These are phyloP conservation scores for Euzetes globulus DNA, from an alignment of 2,888 invertebrate genomes.

Conservation along the genomic window DNA sequence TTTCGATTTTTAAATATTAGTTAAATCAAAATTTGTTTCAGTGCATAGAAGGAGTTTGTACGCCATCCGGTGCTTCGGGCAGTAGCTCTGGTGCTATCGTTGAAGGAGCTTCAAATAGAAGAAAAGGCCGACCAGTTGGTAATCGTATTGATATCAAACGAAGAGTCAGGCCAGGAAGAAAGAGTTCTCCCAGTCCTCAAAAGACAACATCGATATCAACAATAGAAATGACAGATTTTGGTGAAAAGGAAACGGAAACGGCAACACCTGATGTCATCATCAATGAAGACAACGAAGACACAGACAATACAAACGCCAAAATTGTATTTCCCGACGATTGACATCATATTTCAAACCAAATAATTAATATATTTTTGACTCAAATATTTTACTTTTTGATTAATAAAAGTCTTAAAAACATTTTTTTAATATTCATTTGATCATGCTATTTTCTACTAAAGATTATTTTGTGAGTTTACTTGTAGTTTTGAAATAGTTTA, in stretches of 20 bases:
- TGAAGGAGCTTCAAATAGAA: neutral
- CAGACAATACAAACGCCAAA: neutral
- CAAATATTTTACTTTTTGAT: too few relatives aligned
- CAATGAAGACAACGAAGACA: neutral
- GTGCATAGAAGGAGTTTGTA: neutral
- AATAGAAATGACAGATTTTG: neutral
- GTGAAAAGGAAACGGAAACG: neutral
- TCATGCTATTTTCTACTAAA: too few relatives aligned
- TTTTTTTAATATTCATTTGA: too few relatives aligned
- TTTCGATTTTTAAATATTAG: neutral
- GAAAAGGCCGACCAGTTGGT: neutral
- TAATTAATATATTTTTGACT: neutral
- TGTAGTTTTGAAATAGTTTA: too few relatives aligned
- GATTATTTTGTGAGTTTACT: too few relatives aligned
- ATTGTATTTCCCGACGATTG: conserved; percentile 3
- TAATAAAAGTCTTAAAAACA: too few relatives aligned
- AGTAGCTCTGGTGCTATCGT: neutral
- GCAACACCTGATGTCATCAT: neutral
- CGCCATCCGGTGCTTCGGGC: neutral
- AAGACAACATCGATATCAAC: neutral
- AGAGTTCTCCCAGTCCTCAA: neutral
- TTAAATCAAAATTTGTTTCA: neutral
- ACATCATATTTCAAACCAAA: neutral
- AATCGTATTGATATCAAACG: neutral
- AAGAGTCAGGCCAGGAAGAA: neutral